A percentile compares a stretch with the other conserved stretches of the same genome.
Conservation (phyloP, 2,888 invertebrate species). For the Apantesis nais region DNA sequence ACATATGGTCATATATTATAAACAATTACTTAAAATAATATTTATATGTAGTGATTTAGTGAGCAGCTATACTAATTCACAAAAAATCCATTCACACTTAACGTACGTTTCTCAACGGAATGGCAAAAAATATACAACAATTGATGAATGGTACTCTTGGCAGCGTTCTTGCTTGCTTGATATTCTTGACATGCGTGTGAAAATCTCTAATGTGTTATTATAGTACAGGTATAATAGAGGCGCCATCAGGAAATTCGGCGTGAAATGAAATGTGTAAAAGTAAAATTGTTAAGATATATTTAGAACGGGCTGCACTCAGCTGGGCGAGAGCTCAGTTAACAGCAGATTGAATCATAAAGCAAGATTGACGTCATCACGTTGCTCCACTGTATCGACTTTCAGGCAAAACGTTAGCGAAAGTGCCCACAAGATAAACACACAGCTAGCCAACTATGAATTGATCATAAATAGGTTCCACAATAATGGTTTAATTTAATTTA, state of each 20-base stretch:
- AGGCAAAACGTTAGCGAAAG: conserved; percentile 59
- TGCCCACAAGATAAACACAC: conserved; percentile 57
- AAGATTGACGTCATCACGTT: conserved; percentile 77
- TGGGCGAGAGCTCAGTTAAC: conserved; percentile 74
- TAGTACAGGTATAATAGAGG: conserved; percentile 17
- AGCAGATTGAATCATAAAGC: conserved; percentile 80
- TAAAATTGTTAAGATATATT: conserved; percentile 76
- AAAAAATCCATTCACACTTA: conserved; percentile 1
- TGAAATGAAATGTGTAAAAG: conserved; percentile 58
- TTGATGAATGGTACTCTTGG: conserved; percentile 11
- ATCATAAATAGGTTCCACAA: conserved; percentile 42
- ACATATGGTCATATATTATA: not conserved
- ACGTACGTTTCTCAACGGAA: not conserved
- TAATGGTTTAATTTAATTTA: conserved; percentile 46
- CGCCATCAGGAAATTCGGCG: conserved; percentile 40
- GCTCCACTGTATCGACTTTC: conserved; percentile 63
- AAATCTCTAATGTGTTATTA: conserved; percentile 10
- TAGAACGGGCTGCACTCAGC: conserved; percentile 81
- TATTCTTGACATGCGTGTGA: conserved; percentile 2
- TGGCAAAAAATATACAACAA: conserved; percentile 9
- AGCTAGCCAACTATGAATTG: conserved; percentile 44
- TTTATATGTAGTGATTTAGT: not conserved
- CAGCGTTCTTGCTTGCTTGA: conserved; percentile 6
- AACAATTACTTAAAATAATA: not conserved
- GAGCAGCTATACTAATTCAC: not conserved